phyloP scores from a whole-genome alignment of 2,113 vertebrate species.

The Calyptommatus sinebrachiatus region DNA sequence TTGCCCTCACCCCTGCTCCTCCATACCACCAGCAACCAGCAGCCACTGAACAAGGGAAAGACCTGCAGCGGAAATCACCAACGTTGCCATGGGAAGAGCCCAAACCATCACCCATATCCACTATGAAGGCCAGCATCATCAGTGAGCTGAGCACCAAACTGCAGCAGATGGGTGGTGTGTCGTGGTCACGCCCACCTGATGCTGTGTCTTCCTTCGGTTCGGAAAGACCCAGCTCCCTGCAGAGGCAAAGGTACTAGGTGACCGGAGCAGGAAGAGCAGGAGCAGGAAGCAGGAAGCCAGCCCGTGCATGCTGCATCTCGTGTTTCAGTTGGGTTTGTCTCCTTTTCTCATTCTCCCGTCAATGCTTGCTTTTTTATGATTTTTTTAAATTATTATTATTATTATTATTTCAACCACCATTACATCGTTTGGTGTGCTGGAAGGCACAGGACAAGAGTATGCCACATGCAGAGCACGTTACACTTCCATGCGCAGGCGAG shows the following conservation, averaged over 20 bases:
- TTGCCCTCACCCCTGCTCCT: slow-evolving; percentile 57
- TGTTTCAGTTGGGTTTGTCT: slow-evolving; percentile 41
- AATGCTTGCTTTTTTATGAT: slow-evolving; percentile 28
- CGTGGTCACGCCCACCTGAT: slow-evolving; percentile 72
- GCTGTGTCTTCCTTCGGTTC: slow-evolving; percentile 67
- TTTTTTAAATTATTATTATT: no score
- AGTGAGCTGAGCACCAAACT: slow-evolving; percentile 90
- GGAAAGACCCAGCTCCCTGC: slow-evolving; percentile 66
- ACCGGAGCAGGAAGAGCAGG: slow-evolving; percentile 28
- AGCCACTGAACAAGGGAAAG: slow-evolving; percentile 39
- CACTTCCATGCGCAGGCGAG: not conserved
- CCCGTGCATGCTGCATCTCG: slow-evolving; percentile 32
- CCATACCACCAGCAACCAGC: slow-evolving; percentile 41
- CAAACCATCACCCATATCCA: slow-evolving; percentile 70
- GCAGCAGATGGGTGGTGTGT: slow-evolving; percentile 82
- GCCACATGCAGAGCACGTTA: not conserved
- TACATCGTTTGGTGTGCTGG: slow-evolving; percentile 6
- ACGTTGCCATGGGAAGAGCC: slow-evolving; percentile 69
- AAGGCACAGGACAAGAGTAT: not conserved
- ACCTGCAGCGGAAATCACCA: slow-evolving; percentile 52
- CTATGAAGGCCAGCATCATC: slow-evolving; percentile 90
- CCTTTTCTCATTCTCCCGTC: slow-evolving; percentile 32
- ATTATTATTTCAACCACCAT: slow-evolving; percentile 17
- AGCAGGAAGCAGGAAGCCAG: slow-evolving; percentile 7
- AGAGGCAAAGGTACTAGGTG: slow-evolving; percentile 66